Conservation (phyloP, 1,140 invertebrate species). For the Planococcus citri region DNA sequence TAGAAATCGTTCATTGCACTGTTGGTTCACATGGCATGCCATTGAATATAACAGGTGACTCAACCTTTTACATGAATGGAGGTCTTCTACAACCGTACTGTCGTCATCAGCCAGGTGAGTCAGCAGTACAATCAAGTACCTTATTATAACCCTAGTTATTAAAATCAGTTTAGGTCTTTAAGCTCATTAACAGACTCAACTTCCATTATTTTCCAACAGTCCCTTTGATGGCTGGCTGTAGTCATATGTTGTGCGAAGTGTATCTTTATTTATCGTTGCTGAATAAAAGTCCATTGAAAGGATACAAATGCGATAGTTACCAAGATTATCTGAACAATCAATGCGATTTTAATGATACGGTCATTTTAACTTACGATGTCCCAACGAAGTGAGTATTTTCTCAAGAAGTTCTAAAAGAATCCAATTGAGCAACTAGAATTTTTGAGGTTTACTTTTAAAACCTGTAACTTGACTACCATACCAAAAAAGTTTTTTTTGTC, state of each 20-base stretch:
- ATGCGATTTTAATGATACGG: not conserved
- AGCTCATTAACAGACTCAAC: too few species aligned
- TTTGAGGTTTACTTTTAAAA: too few species aligned
- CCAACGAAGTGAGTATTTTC: too few species aligned
- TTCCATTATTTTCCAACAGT: too few species aligned
- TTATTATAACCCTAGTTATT: too few species aligned
- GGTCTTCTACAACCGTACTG: not conserved
- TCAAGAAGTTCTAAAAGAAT: too few species aligned
- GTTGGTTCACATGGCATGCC: not conserved
- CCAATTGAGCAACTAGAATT: too few species aligned
- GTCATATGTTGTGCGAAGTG: not conserved
- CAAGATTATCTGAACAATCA: not conserved
- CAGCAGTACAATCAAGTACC: too few species aligned
- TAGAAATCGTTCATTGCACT: not conserved
- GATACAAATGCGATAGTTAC: not conserved
- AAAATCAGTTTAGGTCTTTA: too few species aligned
- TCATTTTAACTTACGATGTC: too few species aligned
- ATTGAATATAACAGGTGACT: not conserved
- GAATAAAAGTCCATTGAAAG: not conserved
- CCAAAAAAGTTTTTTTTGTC: too few species aligned
- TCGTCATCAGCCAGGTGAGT: not conserved
- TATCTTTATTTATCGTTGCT: not conserved
- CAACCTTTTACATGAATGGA: not conserved
- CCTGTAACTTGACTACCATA: too few species aligned
- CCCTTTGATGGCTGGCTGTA: not conserved